Evolutionary conservation across 1,140 invertebrate genomes (phyloP).

Genomic region (Lutraria rhynchaena): DNA sequence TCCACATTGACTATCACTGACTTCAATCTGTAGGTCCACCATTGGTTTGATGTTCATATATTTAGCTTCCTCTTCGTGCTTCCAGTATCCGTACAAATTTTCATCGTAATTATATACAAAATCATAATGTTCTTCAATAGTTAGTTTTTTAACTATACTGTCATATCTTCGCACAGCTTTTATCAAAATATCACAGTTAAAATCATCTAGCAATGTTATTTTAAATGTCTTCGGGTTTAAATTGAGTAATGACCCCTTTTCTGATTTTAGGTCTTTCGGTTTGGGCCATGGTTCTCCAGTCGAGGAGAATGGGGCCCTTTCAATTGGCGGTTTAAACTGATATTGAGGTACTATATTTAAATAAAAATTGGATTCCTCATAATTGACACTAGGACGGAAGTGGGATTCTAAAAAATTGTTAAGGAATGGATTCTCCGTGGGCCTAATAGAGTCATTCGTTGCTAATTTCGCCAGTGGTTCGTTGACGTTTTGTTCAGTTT

Average conservation of each 20-base stretch:
- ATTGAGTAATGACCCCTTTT: constrained; percentile 8
- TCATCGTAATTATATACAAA: constrained; percentile 46
- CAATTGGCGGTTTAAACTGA: constrained; percentile 35
- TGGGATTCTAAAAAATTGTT: constrained; percentile 29
- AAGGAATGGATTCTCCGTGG: not conserved
- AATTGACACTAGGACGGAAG: not conserved
- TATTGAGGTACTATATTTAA: constrained; percentile 22
- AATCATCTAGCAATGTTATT: not conserved
- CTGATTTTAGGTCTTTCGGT: constrained; percentile 7
- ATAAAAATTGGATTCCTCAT: constrained; percentile 4
- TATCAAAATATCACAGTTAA: constrained; percentile 30
- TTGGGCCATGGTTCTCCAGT: constrained; percentile 51
- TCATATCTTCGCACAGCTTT: constrained; percentile 36
- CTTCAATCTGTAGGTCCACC: constrained; percentile 17
- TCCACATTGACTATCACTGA: constrained; percentile 18
- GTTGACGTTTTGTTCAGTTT: no score
- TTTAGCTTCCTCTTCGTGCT: not conserved
- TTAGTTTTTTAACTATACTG: constrained; percentile 13
- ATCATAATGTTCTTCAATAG: constrained; percentile 45
- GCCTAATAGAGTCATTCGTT: not conserved
- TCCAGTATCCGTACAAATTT: not conserved
- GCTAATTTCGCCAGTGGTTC: no score
- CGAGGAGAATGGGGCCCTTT: constrained; percentile 37
- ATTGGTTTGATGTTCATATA: constrained; percentile 27
- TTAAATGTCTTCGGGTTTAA: constrained; percentile 12